phyloP scores from a whole-genome alignment of 2,888 invertebrate species.

The Rhyacophila evoluta region DNA sequence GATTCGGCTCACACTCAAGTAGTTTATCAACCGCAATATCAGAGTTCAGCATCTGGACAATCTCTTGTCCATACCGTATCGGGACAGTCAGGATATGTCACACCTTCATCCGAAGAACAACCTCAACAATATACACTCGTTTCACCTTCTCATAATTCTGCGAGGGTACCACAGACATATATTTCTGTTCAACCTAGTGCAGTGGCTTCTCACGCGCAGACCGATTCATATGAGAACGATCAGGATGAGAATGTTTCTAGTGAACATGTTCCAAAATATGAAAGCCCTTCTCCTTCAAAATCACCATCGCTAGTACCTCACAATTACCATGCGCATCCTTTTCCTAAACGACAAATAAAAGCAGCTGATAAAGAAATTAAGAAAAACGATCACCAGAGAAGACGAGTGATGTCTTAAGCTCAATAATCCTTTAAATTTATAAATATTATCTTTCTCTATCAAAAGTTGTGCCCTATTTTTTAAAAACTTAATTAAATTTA shows the following conservation, averaged over 20 bases:
- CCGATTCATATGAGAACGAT: neutral
- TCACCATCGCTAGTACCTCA: constrained; percentile 62
- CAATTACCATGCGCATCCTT: constrained; percentile 65
- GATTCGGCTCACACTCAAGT: constrained; percentile 71
- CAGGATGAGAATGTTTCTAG: neutral
- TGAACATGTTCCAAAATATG: constrained; percentile 30
- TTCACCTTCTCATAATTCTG: neutral
- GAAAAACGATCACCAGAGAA: constrained; percentile 28
- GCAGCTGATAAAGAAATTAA: constrained; percentile 32
- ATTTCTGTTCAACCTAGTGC: neutral
- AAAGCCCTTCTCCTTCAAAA: constrained; percentile 59
- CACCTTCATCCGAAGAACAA: neutral
- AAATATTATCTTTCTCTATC: neutral
- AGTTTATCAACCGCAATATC: constrained; percentile 64
- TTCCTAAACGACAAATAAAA: constrained; percentile 58
- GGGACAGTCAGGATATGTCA: constrained; percentile 15
- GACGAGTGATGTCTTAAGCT: neutral
- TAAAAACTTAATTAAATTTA: neutral
- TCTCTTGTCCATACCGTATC: neutral
- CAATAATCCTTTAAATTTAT: neutral
- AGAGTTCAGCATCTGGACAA: constrained; percentile 8
- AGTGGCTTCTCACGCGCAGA: neutral
- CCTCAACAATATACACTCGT: neutral
- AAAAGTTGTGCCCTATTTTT: neutral
- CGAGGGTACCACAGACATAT: neutral